Evolutionary conservation across 1,140 invertebrate genomes (phyloP).

Genomic region (Zeugodacus cucurbitae): DNA sequence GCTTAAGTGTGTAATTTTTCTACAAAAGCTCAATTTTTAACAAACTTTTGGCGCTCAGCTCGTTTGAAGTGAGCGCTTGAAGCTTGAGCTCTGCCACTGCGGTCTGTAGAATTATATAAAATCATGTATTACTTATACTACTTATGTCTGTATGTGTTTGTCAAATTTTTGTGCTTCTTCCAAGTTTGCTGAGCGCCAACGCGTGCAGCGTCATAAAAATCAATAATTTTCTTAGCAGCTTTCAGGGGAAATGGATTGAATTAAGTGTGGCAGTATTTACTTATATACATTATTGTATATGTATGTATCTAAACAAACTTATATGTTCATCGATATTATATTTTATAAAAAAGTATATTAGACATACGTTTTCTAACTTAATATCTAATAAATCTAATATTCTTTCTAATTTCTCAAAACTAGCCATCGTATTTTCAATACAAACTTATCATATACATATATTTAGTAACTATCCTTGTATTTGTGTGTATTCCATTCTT

Average conservation of each 20-base stretch:
- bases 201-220: constrained; percentile 12
- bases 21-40: background rate
- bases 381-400: too few species aligned
- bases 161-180: background rate
- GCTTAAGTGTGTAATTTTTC: background rate
- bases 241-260: background rate
- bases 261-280: background rate
- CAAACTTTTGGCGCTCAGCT: background rate
- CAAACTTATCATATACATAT: too few species aligned
- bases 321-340: background rate
- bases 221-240: constrained; percentile 19
- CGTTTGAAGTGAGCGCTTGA: too few species aligned
- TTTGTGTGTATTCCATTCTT: background rate
- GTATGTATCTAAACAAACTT: background rate
- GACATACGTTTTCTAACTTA: too few species aligned
- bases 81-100: background rate
- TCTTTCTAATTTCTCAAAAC: too few species aligned
- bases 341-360: too few species aligned
- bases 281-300: too few species aligned
- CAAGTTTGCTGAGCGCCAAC: background rate
- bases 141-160: background rate
- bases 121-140: background rate
- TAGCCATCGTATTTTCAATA: too few species aligned
- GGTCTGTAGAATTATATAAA: background rate
- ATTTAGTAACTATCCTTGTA: too few species aligned